Evolutionary conservation across 2,113 vertebrate species (phyloP).

Genomic region (Pteruthius melanotis): DNA sequence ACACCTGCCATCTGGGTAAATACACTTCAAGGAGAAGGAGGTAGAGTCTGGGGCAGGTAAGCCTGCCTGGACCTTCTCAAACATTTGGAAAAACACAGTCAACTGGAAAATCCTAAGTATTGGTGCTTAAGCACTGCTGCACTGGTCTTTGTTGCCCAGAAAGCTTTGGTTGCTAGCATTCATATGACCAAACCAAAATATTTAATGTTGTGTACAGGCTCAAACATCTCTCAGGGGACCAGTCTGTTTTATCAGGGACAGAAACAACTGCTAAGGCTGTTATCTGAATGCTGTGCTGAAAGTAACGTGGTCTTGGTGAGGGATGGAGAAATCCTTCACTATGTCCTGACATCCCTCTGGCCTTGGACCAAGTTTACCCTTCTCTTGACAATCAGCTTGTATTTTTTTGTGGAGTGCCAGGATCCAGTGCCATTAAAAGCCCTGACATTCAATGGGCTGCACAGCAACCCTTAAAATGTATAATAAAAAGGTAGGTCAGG

Average conservation of each 20-base stretch:
- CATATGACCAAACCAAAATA: neutral
- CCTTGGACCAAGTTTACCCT: neutral
- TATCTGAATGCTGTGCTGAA: neutral
- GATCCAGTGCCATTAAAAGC: neutral
- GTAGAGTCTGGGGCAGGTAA: conserved; percentile 31
- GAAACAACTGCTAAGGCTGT: neutral
- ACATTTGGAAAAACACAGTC: conserved; percentile 5
- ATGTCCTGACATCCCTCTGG: neutral
- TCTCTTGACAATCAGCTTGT: neutral
- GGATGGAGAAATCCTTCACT: neutral
- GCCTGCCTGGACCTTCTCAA: conserved; percentile 16
- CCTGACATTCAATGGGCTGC: neutral
- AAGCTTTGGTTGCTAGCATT: neutral
- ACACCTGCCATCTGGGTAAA: conserved; percentile 47
- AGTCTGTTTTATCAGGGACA: neutral
- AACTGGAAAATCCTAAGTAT: neutral
- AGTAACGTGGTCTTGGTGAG: neutral
- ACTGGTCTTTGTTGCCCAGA: neutral
- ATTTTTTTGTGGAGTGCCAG: neutral
- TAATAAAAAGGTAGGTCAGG: neutral
- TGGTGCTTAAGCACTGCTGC: neutral
- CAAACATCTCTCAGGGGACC: neutral
- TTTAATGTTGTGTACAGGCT: neutral
- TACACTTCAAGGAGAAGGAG: conserved; percentile 11
- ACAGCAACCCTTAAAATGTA: neutral